Conservation (phyloP, 2,797 vertebrate species). For the Heteromormyrus szaboi region DNA sequence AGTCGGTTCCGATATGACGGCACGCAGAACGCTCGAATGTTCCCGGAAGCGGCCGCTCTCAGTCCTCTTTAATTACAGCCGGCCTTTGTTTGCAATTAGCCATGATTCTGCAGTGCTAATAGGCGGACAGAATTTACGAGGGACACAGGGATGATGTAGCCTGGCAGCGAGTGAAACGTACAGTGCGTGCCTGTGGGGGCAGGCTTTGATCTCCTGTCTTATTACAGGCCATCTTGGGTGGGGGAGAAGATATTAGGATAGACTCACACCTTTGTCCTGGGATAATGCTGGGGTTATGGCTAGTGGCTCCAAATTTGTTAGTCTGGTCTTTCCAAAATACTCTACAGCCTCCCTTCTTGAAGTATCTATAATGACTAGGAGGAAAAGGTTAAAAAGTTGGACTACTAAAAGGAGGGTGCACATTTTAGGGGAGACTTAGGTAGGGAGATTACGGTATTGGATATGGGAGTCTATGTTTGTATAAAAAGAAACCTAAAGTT, state of each 20-base stretch:
- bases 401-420: background rate
- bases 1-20: no score
- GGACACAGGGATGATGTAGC: background rate
- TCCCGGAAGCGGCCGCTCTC: background rate
- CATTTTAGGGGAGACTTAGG: background rate
- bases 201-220: conserved; percentile 16
- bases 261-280: background rate
- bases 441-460: background rate
- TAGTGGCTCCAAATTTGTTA: background rate
- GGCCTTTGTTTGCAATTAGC: conserved; percentile 8
- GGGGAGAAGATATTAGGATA: background rate
- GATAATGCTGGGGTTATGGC: background rate
- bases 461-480: background rate
- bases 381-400: background rate
- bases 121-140: conserved; percentile 14
- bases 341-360: background rate
- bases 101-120: background rate
- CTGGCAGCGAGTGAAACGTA: background rate
- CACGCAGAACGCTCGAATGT: background rate
- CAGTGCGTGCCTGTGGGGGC: conserved; percentile 7
- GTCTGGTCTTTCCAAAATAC: background rate
- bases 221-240: conserved; percentile 6
- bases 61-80: background rate
- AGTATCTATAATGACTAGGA: background rate
- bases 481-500: background rate